These are phyloP conservation scores for Pollachius pollachius DNA, from an alignment of 2,113 vertebrate species.

Conservation along the genomic window DNA sequence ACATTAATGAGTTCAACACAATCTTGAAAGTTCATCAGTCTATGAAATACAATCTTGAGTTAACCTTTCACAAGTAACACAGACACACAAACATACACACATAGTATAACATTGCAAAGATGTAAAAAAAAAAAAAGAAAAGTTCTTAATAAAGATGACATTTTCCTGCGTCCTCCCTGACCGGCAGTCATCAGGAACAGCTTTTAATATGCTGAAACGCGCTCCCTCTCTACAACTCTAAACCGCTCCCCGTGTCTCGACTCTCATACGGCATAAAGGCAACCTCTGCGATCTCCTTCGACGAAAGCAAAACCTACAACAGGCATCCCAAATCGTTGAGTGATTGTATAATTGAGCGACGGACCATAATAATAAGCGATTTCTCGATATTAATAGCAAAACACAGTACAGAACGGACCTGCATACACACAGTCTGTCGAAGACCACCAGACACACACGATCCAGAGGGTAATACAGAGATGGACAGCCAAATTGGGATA, in stretches of 20 bases:
- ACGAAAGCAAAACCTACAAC: constrained; percentile 31
- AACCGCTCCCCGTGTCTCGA: constrained; percentile 4
- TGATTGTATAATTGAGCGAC: constrained; percentile 26
- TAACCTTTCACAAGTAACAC: constrained; percentile 63
- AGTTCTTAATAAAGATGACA: constrained; percentile 58
- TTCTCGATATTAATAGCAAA: constrained; percentile 10
- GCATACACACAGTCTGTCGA: constrained; percentile 49
- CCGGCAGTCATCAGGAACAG: constrained; percentile 36
- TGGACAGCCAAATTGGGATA: constrained; percentile 24
- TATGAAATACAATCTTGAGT: constrained; percentile 71
- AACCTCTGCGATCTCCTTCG: constrained; percentile 29
- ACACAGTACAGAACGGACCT: constrained; percentile 30
- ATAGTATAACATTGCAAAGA: constrained; percentile 59
- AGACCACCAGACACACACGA: constrained; percentile 38
- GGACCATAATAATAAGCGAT: constrained; percentile 22
- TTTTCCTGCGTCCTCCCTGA: constrained; percentile 40
- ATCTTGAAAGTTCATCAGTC: constrained; percentile 69
- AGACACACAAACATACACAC: constrained; percentile 50
- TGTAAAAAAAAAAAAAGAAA: constrained; percentile 46
- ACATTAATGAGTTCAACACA: constrained; percentile 77
- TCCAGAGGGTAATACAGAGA: constrained; percentile 23
- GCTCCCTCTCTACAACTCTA: neutral
- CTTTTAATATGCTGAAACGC: constrained; percentile 2
- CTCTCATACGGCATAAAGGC: constrained; percentile 37
- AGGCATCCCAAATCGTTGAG: constrained; percentile 27